Conservation (phyloP, 2,113 vertebrate genomes). For the Galbula dea region DNA sequence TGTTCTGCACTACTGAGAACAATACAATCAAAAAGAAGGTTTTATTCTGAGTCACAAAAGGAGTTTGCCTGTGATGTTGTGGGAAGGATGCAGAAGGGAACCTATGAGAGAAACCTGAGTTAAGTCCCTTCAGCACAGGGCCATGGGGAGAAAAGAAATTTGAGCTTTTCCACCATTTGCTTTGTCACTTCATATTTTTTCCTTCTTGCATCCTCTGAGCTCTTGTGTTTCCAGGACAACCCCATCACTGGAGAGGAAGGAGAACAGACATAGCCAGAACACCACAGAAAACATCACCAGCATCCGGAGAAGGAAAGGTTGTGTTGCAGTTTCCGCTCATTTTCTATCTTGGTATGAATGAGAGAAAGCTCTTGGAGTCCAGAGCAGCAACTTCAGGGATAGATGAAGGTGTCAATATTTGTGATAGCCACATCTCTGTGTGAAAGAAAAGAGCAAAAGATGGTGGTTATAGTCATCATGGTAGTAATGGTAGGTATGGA, state of each 20-base stretch:
- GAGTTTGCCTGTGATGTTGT: background rate
- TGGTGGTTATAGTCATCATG: background rate
- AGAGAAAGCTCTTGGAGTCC: background rate
- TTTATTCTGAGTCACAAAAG: constrained; percentile 53
- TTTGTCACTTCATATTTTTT: background rate
- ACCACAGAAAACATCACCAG: background rate
- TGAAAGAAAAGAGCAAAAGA: background rate
- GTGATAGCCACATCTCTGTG: background rate
- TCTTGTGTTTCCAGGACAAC: background rate
- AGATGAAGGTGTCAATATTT: background rate
- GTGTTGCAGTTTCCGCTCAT: background rate
- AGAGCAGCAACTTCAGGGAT: background rate
- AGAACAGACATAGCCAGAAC: background rate
- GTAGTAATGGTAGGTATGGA: background rate
- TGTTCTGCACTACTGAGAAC: background rate
- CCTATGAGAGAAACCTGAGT: background rate
- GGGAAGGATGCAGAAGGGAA: background rate
- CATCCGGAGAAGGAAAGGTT: constrained; percentile 12
- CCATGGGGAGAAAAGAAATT: background rate
- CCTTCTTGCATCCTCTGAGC: background rate
- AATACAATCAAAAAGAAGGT: constrained; percentile 11
- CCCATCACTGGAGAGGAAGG: background rate
- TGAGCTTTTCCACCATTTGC: background rate
- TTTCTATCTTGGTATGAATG: background rate
- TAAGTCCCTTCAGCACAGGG: background rate